Percentiles rank a stretch among this genome's conserved stretches.
phyloP scores from a whole-genome alignment of 2,797 vertebrate species.

The Champsocephalus esox region DNA sequence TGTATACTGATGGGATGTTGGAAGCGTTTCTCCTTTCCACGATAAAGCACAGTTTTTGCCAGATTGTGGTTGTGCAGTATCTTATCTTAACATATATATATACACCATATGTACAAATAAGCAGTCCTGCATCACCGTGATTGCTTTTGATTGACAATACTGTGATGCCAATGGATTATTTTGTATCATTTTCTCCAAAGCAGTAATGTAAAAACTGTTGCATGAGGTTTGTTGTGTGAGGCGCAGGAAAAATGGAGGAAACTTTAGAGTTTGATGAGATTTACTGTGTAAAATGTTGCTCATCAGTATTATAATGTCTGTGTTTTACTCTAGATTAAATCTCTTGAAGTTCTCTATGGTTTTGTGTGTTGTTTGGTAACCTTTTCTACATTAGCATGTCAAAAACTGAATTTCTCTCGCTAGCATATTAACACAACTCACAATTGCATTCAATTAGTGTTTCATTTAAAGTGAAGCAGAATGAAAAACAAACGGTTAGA shows the following conservation, averaged over 20 bases:
- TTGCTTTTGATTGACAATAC: conserved; percentile 5
- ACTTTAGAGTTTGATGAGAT: background rate
- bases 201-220: background rate
- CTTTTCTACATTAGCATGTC: background rate
- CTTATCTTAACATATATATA: background rate
- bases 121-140: background rate
- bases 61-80: conserved; percentile 1
- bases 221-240: conserved; percentile 7
- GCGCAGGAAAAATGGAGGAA: background rate
- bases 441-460: background rate
- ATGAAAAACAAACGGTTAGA: background rate
- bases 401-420: background rate
- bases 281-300: background rate
- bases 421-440: background rate
- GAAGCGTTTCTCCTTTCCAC: background rate
- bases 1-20: background rate
- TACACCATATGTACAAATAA: background rate
- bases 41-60: conserved; percentile 5
- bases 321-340: conserved; percentile 40
- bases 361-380: conserved; percentile 17
- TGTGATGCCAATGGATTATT: background rate
- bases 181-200: conserved; percentile 6
- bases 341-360: conserved; percentile 11
- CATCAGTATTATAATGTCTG: conserved; percentile 9
- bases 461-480: background rate